phyloP scores from a whole-genome alignment of 1,140 invertebrate species.

The Aculops lycopersici region DNA sequence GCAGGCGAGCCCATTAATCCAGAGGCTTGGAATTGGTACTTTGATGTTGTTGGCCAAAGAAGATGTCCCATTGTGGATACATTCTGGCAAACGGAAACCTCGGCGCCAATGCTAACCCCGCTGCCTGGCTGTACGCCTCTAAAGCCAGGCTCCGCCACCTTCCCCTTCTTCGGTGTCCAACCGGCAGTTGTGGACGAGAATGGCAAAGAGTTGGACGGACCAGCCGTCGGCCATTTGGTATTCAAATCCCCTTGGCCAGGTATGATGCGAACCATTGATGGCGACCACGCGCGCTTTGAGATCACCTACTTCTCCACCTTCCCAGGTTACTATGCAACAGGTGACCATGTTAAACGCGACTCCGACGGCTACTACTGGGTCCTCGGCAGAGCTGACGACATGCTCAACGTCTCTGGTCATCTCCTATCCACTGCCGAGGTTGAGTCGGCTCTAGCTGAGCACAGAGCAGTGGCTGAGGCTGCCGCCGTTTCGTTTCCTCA shows the following conservation, averaged over 20 bases:
- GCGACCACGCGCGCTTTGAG: constrained; percentile 67
- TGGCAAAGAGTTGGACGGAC: constrained; percentile 48
- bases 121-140: constrained; percentile 71
- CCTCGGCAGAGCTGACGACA: constrained; percentile 81
- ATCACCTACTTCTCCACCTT: constrained; percentile 81
- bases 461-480: constrained; percentile 49
- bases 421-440: constrained; percentile 75
- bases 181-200: constrained; percentile 56
- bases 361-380: constrained; percentile 84
- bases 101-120: constrained; percentile 45
- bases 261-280: constrained; percentile 72
- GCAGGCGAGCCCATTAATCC: constrained; percentile 92
- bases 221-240: constrained; percentile 63
- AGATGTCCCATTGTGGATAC: constrained; percentile 63
- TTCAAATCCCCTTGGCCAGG: constrained; percentile 50
- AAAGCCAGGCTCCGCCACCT: constrained; percentile 80
- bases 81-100: constrained; percentile 94
- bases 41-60: constrained; percentile 37
- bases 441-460: constrained; percentile 58
- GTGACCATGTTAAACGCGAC: constrained; percentile 56
- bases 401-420: constrained; percentile 91
- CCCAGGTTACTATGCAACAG: constrained; percentile 78
- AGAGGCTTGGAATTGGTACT: constrained; percentile 92
- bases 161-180: constrained; percentile 82
- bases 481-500: constrained; percentile 79